phyloP scores from a whole-genome alignment of 23 tunicate species.

The Styela plicata region DNA sequence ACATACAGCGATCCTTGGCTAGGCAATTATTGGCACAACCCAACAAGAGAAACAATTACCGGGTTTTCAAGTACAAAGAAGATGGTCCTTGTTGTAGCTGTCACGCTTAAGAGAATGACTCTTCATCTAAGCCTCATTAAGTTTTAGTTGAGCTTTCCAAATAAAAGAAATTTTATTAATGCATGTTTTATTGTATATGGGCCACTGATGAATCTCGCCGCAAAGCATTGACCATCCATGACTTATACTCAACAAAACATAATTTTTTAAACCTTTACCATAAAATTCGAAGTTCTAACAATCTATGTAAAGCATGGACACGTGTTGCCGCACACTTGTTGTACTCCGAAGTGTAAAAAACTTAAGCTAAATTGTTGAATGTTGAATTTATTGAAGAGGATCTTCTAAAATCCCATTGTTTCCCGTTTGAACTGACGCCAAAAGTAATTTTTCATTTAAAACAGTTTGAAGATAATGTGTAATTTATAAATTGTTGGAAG shows the following conservation, averaged over 20 bases:
- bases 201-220: no score
- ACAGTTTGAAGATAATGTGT: no score
- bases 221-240: no score
- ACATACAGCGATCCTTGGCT: no score
- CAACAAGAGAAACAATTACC: no score
- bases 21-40: no score
- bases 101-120: neutral
- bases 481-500: no score
- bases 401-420: neutral
- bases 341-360: neutral
- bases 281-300: neutral
- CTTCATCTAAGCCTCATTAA: neutral
- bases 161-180: no score
- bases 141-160: neutral
- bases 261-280: no score
- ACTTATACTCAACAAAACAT: no score
- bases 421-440: neutral
- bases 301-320: neutral
- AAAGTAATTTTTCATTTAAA: no score
- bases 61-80: neutral
- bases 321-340: neutral
- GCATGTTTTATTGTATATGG: no score
- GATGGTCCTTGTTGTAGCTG: neutral
- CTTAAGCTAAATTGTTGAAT: neutral
- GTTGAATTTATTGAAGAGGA: neutral